A percentile compares a stretch with the other conserved stretches of the same genome.
Conservation (phyloP, 1,140 invertebrate genomes). For the Eubasilissa regina region DNA sequence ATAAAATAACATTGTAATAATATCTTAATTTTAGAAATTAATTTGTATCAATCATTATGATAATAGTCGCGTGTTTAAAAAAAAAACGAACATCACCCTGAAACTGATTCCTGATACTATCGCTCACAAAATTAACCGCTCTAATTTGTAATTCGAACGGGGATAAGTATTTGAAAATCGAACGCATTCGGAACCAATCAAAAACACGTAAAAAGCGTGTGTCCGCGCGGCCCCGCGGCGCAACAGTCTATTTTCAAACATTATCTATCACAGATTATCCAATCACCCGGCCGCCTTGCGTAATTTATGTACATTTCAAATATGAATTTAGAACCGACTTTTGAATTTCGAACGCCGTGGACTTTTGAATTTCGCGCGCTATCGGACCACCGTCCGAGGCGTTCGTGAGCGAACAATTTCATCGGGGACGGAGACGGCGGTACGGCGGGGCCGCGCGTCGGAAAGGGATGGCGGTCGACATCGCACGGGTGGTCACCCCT, state of each 20-base stretch:
- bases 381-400: slow-evolving; percentile 43
- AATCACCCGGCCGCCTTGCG: slow-evolving; percentile 28
- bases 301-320: slow-evolving; percentile 39
- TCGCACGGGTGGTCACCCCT: slow-evolving; percentile 53
- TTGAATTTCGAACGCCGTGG: slow-evolving; percentile 14
- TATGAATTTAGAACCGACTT: background rate
- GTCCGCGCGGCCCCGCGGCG: too few relatives aligned
- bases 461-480: background rate
- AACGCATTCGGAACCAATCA: too few relatives aligned
- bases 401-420: slow-evolving; percentile 43
- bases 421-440: background rate
- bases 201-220: too few relatives aligned
- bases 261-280: slow-evolving; percentile 31
- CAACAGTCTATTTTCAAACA: slow-evolving; percentile 30
- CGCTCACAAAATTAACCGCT: too few relatives aligned
- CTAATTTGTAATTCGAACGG: too few relatives aligned
- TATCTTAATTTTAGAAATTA: too few relatives aligned
- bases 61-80: too few relatives aligned
- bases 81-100: too few relatives aligned
- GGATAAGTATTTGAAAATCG: too few relatives aligned
- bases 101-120: too few relatives aligned
- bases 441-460: background rate
- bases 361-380: slow-evolving; percentile 44
- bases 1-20: too few relatives aligned
- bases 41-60: too few relatives aligned